A percentile compares a stretch with the other conserved stretches of the same genome.
Conservation (phyloP, 2,113 vertebrate species). For the rat (Rattus norvegicus) region GRCr8 NC_086020.1:245894501-245895000, state of each 20-base stretch:
- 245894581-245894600: not conserved
- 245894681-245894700: slow-evolving; percentile 48
- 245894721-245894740: not conserved
- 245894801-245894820: not conserved
- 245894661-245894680: not conserved
- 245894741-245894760: slow-evolving; percentile 25
- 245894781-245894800: not conserved
- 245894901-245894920: not conserved
- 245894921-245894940: not conserved
- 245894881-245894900: not conserved
- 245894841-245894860: too few species aligned
- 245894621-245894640: slow-evolving; percentile 3
- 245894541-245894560: not conserved
- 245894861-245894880: not conserved
- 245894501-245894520: not conserved
- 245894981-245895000: not conserved
- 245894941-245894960: not conserved
- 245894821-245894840: not conserved
- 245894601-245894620: not conserved
- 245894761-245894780: not conserved
- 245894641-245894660: not conserved
- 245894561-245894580: not conserved
- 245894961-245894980: not conserved
- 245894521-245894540: not conserved
- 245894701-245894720: slow-evolving; percentile 23